These are phyloP conservation scores for Drosophila paucipuncta DNA, from an alignment of 2,888 invertebrate species.

Conservation along the genomic window DNA sequence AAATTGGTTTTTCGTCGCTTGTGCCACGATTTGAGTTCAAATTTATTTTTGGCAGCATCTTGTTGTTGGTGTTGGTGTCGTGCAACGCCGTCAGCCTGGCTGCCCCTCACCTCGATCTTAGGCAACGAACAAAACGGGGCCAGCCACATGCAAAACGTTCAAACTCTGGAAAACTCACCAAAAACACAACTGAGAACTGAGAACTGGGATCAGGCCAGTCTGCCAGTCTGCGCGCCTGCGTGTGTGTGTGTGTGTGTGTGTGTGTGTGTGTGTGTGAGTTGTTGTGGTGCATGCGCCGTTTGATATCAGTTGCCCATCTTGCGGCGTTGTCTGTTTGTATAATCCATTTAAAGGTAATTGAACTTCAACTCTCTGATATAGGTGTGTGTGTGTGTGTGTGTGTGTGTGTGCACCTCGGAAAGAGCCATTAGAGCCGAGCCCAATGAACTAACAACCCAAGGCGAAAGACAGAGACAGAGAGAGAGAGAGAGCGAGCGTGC, in stretches of 20 bases:
- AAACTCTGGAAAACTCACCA: constrained; percentile 18
- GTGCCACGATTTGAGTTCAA: constrained; percentile 76
- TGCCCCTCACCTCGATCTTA: constrained; percentile 34
- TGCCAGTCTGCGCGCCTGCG: constrained; percentile 51
- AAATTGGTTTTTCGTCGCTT: constrained; percentile 61
- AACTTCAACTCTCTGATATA: constrained; percentile 60
- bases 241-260: constrained; percentile 8
- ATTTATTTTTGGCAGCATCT: constrained; percentile 77
- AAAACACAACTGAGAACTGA: background rate
- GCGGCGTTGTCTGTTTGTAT: constrained; percentile 63
- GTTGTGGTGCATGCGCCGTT: constrained; percentile 39
- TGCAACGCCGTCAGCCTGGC: constrained; percentile 7
- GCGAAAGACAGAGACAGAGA: background rate
- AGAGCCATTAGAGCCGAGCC: constrained; percentile 48
- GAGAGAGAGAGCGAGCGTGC: background rate
- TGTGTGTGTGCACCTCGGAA: constrained; percentile 9
- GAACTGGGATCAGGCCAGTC: constrained; percentile 53
- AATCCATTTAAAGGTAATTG: constrained; percentile 81
- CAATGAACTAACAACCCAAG: background rate
- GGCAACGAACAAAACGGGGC: constrained; percentile 23
- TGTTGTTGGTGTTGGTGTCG: constrained; percentile 27
- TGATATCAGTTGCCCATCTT: constrained; percentile 47
- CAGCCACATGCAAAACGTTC: constrained; percentile 10
- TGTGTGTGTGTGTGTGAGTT: constrained; percentile 23
- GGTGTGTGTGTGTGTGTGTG: background rate